These are phyloP conservation scores for Delphinus delphis DNA, from an alignment of 2,113 vertebrate genomes.

Conservation along the genomic window DNA sequence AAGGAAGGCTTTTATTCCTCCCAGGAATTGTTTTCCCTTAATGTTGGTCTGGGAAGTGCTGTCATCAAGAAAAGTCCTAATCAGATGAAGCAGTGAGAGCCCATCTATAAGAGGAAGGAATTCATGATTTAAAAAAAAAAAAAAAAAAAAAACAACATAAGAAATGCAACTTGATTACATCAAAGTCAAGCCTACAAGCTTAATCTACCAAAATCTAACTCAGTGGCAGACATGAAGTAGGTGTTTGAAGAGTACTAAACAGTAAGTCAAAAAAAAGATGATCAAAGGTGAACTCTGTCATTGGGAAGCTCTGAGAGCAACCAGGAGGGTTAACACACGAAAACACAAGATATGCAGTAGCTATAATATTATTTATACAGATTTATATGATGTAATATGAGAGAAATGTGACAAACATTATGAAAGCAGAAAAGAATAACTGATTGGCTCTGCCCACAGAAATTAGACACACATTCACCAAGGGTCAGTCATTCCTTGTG, in stretches of 20 bases:
- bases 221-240: not conserved
- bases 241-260: not conserved
- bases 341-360: not conserved
- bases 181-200: not conserved
- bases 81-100: not conserved
- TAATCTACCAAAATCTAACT: not conserved
- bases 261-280: not conserved
- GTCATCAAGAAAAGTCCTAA: not conserved
- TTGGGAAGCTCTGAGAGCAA: not conserved
- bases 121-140: not conserved
- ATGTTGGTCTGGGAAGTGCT: not conserved
- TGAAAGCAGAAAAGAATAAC: not conserved
- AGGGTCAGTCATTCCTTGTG: not conserved
- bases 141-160: not conserved
- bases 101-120: not conserved
- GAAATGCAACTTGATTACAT: not conserved
- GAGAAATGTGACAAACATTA: not conserved
- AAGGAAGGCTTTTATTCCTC: not conserved
- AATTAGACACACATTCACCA: not conserved
- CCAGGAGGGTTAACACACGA: not conserved
- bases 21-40: not conserved
- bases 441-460: not conserved
- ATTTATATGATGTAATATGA: not conserved
- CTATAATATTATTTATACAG: not conserved
- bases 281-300: not conserved